phyloP scores from a whole-genome alignment of 2,888 invertebrate genomes.

The Himalopsyche tibetana region DNA sequence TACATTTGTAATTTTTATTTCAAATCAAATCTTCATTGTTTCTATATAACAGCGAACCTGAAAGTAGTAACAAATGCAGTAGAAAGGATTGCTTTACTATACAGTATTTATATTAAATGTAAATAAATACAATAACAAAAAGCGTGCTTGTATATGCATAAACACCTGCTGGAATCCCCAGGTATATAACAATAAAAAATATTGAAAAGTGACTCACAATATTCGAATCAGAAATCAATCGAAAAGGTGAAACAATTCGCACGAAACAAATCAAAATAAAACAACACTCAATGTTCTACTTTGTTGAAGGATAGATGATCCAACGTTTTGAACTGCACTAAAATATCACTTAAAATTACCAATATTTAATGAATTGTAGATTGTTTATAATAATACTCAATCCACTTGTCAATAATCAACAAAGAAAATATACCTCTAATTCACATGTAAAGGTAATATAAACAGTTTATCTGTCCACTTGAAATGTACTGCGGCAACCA shows the following conservation, averaged over 20 bases:
- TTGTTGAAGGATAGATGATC: background rate
- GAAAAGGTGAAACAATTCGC: constrained; percentile 34
- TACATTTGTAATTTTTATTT: too few species aligned
- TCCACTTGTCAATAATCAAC: background rate
- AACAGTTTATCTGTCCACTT: background rate
- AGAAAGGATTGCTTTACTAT: background rate
- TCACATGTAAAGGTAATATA: constrained; percentile 31
- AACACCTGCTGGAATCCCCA: background rate
- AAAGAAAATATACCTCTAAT: background rate
- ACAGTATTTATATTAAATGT: background rate
- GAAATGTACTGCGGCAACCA: constrained; percentile 18
- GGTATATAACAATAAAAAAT: background rate
- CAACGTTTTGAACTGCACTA: background rate
- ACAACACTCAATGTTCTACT: constrained; percentile 26
- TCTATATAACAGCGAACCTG: too few species aligned
- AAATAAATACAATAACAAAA: constrained; percentile 10
- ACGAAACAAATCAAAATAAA: constrained; percentile 35
- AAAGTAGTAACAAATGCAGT: background rate
- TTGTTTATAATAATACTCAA: background rate
- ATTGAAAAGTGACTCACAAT: constrained; percentile 20
- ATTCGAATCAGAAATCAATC: constrained; percentile 9
- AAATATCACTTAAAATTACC: background rate
- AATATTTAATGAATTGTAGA: constrained; percentile 18
- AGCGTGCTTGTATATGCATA: background rate
- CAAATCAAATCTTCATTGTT: too few species aligned